Conservation (phyloP, 2,113 vertebrate genomes). For the Rattus rattus region DNA sequence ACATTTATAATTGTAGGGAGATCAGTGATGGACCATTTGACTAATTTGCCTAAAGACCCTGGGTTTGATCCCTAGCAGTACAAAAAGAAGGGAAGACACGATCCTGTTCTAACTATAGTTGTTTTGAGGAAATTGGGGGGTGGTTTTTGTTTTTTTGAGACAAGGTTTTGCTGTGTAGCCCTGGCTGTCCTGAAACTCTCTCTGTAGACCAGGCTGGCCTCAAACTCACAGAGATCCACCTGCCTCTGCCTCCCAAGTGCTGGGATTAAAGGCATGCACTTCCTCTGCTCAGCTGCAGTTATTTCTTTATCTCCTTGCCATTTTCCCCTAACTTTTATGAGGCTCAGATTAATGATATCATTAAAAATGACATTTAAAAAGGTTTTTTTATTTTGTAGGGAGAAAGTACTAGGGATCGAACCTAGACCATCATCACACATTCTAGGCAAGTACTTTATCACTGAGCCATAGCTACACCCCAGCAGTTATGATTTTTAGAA, state of each 20-base stretch:
- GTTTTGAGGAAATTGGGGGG: too few species aligned
- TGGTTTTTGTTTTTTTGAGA: neutral
- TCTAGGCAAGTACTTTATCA: neutral
- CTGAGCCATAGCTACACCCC: neutral
- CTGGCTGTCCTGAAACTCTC: neutral
- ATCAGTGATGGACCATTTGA: neutral
- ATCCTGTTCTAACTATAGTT: neutral
- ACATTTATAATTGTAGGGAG: neutral
- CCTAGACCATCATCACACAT: neutral
- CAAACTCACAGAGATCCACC: neutral
- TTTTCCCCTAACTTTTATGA: neutral
- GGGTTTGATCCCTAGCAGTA: neutral
- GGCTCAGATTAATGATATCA: neutral
- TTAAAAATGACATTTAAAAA: neutral
- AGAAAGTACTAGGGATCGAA: neutral
- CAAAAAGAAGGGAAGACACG: neutral
- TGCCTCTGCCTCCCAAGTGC: neutral
- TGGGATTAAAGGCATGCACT: neutral
- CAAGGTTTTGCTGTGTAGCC: neutral
- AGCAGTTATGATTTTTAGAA: slow-evolving; percentile 38
- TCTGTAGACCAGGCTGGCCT: neutral
- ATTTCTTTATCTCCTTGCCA: neutral
- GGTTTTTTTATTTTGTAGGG: neutral
- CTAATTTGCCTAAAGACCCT: neutral
- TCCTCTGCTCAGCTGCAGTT: neutral